Evolutionary conservation across 2,797 vertebrate species (phyloP), one percentile per base, ranked within the genome.

Genomic region (Anas bahamensis): DNA sequence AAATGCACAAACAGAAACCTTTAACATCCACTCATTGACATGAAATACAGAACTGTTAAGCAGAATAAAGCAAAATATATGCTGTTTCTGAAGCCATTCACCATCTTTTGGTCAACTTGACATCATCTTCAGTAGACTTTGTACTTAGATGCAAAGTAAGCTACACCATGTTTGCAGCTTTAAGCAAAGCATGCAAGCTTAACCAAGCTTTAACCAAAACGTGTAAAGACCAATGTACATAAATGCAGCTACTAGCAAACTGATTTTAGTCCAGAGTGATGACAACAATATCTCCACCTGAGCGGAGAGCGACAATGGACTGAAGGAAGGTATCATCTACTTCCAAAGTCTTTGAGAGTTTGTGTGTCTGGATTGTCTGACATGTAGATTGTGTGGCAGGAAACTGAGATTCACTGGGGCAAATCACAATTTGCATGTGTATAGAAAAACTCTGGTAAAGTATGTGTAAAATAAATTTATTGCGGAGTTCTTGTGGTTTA

Each of bases 351-450:
- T 83, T 19, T 69, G 90, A 93, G 68, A 50, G 46, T 80, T 94
- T 89, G 70, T 94, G 72, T 57, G 39, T 89, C 94, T 97, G 84
- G 83, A 94, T 97, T 97, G 93, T 88, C 91, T 96, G 95, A 95
- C 89, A 96, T 93, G 84, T 59, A 96, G 82, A 92, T 92, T 91
- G 94, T 75, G 53, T 95, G 56, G 74, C 41, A 74, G 88, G 89
- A 89, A 93, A 48, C 70, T 50, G 70, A 70, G 53, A 90, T 94
- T 94, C 33, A 5, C 83, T 35, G 82, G 74, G 63, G 24, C 83
- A 94, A 92, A 93, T 39, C 72, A 57, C 63, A 66, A 44, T 41
- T 42, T 53, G 48, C 19, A 61, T 60, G 65, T 28, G 7, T 85
- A 69, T 11, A 81, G 75, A 65, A 94, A 90, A 89, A 91, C 41